These are phyloP conservation scores for Phasianus colchicus DNA, from an alignment of 2,113 vertebrate species.

Conservation along the genomic window DNA sequence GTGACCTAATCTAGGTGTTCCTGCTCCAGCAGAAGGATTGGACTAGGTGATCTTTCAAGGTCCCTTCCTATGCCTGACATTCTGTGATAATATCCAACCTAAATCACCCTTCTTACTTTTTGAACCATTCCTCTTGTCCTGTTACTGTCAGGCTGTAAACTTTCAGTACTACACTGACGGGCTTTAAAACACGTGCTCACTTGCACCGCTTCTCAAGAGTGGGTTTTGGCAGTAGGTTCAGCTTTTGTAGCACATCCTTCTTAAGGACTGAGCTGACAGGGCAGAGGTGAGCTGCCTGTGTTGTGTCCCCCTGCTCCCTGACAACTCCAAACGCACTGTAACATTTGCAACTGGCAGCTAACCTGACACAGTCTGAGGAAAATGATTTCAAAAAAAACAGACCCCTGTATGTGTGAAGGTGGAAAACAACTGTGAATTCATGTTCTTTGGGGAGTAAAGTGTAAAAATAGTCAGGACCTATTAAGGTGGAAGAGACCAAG, in stretches of 20 bases:
- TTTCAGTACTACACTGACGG: neutral
- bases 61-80: too few species aligned
- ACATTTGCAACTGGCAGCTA: neutral
- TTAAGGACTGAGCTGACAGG: neutral
- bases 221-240: neutral
- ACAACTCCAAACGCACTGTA: neutral
- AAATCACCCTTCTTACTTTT: neutral
- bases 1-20: too few species aligned
- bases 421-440: constrained; percentile 6
- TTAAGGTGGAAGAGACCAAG: neutral
- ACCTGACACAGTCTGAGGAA: constrained; percentile 9
- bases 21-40: too few species aligned
- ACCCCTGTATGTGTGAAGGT: neutral
- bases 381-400: neutral
- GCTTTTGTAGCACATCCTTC: neutral
- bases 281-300: neutral
- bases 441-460: neutral
- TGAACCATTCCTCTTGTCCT: neutral
- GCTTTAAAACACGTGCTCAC: neutral
- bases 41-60: too few species aligned
- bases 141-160: neutral
- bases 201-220: neutral
- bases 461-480: neutral
- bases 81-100: neutral
- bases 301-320: neutral